These are phyloP conservation scores for Microcebus griseorufus DNA, from an alignment of 2,113 vertebrate species.

Conservation along the genomic window DNA sequence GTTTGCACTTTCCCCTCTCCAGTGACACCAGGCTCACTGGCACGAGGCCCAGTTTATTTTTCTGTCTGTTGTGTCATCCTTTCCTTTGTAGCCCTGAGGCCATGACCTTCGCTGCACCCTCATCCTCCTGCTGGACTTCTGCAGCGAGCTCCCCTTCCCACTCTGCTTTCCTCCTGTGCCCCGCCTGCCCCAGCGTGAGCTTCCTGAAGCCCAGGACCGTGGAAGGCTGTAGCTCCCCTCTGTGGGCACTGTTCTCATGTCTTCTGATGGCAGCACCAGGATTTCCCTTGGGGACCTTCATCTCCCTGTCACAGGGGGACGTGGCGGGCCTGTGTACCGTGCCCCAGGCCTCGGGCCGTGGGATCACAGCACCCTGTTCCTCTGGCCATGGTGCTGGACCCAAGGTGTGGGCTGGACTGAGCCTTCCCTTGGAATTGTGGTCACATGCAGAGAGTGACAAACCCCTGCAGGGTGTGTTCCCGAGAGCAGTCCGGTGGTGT, in stretches of 20 bases:
- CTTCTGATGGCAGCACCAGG: background rate
- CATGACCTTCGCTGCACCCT: background rate
- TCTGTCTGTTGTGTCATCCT: background rate
- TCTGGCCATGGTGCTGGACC: background rate
- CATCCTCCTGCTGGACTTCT: background rate
- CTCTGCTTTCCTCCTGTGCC: too few relatives aligned
- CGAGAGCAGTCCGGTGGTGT: background rate
- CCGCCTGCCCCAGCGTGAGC: background rate
- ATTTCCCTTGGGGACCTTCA: background rate
- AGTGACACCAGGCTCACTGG: background rate
- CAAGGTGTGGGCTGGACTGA: background rate
- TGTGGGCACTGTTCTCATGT: background rate
- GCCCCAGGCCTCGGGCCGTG: too few relatives aligned
- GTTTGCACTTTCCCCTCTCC: background rate
- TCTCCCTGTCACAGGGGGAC: background rate
- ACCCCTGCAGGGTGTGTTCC: background rate
- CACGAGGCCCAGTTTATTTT: background rate
- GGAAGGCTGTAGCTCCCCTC: background rate
- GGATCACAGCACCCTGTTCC: accelerated
- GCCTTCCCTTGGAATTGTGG: background rate
- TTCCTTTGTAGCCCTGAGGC: background rate
- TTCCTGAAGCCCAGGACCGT: too few relatives aligned
- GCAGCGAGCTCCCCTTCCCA: background rate
- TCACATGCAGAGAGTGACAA: background rate
- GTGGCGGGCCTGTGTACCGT: too few relatives aligned